These are phyloP conservation scores for Rhizoglyphus robini DNA, from an alignment of 1,140 invertebrate species.

Conservation along the genomic window DNA sequence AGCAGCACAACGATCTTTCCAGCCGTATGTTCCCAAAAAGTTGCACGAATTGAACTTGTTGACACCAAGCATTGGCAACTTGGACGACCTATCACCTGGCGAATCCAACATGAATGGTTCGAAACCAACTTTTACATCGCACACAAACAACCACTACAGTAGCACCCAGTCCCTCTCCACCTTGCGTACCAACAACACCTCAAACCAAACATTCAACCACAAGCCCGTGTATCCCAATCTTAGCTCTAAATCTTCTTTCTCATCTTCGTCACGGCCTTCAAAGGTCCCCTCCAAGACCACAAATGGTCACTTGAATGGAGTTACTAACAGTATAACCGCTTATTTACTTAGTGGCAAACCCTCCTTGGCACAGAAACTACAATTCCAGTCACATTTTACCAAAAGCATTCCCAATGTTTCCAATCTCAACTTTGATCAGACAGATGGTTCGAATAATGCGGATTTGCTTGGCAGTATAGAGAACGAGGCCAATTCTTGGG, in stretches of 20 bases:
- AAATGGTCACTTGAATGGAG: not conserved
- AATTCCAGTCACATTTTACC: not conserved
- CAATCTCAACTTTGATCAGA: no score
- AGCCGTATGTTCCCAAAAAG: slow-evolving; percentile 85
- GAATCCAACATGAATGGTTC: slow-evolving; percentile 11
- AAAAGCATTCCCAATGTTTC: not conserved
- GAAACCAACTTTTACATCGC: not conserved
- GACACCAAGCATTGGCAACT: slow-evolving; percentile 13
- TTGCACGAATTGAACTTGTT: slow-evolving; percentile 65
- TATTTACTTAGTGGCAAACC: slow-evolving; percentile 20
- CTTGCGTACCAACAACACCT: no score
- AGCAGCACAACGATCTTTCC: slow-evolving; percentile 67
- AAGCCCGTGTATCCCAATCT: not conserved
- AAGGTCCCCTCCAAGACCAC: not conserved
- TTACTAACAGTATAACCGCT: slow-evolving; percentile 16
- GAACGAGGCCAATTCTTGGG: not conserved
- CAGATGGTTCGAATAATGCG: not conserved
- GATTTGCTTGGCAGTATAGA: slow-evolving; percentile 1
- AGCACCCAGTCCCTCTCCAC: not conserved
- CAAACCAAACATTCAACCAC: not conserved
- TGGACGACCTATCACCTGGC: slow-evolving; percentile 27
- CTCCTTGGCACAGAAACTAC: not conserved
- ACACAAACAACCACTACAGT: not conserved
- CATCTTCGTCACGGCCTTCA: not conserved
- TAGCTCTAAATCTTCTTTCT: not conserved